Conservation (phyloP, 2,113 vertebrate species). For the Dipodomys ordii region DNA sequence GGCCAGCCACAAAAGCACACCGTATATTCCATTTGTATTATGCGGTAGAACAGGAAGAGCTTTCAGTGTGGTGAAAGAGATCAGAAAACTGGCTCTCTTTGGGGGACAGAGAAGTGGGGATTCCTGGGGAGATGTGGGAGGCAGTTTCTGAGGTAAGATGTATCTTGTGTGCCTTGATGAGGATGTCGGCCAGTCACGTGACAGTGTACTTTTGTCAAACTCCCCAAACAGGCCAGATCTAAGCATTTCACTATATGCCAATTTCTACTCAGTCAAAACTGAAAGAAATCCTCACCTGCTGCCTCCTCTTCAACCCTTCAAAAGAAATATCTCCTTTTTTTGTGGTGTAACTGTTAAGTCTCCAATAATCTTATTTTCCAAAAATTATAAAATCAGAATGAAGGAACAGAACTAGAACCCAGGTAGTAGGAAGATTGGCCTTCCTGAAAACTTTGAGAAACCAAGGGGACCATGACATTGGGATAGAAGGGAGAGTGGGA, state of each 20-base stretch:
- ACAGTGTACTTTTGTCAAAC: neutral
- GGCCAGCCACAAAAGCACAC: neutral
- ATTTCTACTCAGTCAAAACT: neutral
- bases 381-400: neutral
- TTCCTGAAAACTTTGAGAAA: neutral
- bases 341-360: neutral
- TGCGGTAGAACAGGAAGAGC: neutral
- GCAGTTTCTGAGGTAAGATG: neutral
- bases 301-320: neutral
- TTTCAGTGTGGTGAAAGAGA: neutral
- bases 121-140: neutral
- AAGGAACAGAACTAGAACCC: neutral
- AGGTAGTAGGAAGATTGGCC: neutral
- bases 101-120: neutral
- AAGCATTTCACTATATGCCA: neutral
- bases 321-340: neutral
- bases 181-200: neutral
- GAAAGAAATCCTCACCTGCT: neutral
- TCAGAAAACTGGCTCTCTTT: conserved; percentile 2
- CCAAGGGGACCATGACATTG: neutral
- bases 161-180: neutral
- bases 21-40: conserved; percentile 22
- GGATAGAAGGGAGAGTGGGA: neutral
- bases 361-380: neutral
- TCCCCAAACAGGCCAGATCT: neutral